These are phyloP conservation scores for Fistularia tabacaria DNA, from an alignment of 2,797 vertebrate genomes.

Conservation along the genomic window DNA sequence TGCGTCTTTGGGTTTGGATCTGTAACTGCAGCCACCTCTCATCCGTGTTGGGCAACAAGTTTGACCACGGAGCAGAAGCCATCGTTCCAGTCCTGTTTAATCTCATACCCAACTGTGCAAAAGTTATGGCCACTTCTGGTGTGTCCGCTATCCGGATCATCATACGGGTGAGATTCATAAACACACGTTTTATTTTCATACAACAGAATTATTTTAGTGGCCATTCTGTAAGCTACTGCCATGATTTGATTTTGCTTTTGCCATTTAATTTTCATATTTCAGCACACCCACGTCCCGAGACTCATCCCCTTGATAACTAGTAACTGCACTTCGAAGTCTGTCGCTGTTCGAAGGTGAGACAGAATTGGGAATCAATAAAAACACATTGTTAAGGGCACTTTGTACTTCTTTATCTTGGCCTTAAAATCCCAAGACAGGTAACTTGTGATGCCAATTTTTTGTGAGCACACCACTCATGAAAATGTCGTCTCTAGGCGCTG, in stretches of 20 bases:
- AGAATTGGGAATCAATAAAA: too few relatives aligned
- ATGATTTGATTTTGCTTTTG: not conserved
- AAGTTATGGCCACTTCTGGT: slow-evolving; percentile 94
- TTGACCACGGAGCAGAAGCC: slow-evolving; percentile 95
- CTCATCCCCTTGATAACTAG: slow-evolving; percentile 97
- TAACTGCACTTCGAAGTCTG: slow-evolving; percentile 96
- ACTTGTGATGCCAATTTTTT: too few relatives aligned
- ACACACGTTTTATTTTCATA: not conserved
- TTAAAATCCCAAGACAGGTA: too few relatives aligned
- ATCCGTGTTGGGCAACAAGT: slow-evolving; percentile 91
- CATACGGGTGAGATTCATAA: slow-evolving; percentile 81
- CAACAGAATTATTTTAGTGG: not conserved
- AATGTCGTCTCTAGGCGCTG: slow-evolving; percentile 79
- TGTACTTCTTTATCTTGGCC: too few relatives aligned
- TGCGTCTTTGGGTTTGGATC: not conserved
- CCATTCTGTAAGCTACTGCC: not conserved
- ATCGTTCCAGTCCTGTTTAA: slow-evolving; percentile 97
- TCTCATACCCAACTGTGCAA: slow-evolving; percentile 96
- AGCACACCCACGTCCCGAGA: slow-evolving; percentile 96
- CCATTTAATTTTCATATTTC: slow-evolving; percentile 5
- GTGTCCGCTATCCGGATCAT: slow-evolving; percentile 94
- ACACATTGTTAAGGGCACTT: too few relatives aligned
- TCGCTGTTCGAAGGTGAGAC: slow-evolving; percentile 91
- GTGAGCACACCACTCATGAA: not conserved
- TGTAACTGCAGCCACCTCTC: slow-evolving; percentile 80